These are phyloP conservation scores for Ceuthmochares aereus DNA, from an alignment of 2,113 vertebrate species.

Conservation along the genomic window DNA sequence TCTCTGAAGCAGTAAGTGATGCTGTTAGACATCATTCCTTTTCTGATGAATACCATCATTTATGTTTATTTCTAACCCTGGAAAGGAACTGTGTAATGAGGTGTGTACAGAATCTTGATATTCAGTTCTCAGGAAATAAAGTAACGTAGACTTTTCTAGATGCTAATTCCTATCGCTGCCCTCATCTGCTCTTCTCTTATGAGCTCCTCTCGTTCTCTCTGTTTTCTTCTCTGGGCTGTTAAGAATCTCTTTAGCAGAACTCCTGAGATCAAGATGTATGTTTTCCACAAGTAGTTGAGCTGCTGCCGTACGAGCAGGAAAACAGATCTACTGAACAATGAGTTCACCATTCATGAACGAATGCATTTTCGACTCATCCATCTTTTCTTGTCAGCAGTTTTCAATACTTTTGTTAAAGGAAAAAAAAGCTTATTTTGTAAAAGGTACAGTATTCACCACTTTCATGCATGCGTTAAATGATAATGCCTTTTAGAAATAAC, in stretches of 20 bases:
- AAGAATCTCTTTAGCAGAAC: background rate
- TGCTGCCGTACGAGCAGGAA: background rate
- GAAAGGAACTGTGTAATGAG: accelerated
- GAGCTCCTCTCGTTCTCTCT: accelerated
- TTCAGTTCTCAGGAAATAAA: background rate
- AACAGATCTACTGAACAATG: background rate
- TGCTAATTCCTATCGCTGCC: background rate
- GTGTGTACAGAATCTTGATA: accelerated
- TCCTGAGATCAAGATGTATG: background rate
- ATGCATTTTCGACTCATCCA: background rate
- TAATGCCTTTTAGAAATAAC: background rate
- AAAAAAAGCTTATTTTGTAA: background rate
- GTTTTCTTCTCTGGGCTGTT: background rate
- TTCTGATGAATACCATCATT: background rate
- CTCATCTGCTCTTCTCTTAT: background rate
- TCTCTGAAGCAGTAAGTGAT: background rate
- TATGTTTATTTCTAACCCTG: background rate
- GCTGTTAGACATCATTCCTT: background rate
- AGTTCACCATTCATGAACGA: background rate
- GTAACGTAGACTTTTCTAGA: background rate
- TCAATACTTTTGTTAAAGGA: too few species aligned
- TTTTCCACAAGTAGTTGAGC: background rate
- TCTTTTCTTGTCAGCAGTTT: background rate
- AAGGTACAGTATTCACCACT: background rate
- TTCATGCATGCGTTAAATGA: background rate